Conservation (phyloP, 2,797 vertebrate genomes). For the Perodicticus potto region DNA sequence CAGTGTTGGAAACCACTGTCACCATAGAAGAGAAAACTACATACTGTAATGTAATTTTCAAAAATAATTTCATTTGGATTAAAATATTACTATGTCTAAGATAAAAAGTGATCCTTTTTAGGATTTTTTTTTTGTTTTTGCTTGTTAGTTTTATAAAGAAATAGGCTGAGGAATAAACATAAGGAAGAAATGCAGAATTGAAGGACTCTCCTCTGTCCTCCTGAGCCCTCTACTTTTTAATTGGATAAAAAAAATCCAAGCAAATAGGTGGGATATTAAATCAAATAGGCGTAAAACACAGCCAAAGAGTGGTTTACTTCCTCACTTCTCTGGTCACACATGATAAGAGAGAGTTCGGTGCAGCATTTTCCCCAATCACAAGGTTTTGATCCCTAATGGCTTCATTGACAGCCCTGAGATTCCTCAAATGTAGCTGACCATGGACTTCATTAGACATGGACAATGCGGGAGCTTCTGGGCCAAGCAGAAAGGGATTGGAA, state of each 20-base stretch:
- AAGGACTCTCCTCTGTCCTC: background rate
- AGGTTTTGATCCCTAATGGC: background rate
- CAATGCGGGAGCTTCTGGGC: background rate
- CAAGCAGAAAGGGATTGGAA: background rate
- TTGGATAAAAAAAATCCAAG: background rate
- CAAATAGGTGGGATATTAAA: background rate
- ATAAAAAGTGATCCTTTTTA: conserved; percentile 10
- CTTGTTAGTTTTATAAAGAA: background rate
- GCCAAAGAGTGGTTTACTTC: background rate
- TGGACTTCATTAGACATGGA: background rate
- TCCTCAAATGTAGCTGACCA: background rate
- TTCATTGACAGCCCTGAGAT: background rate
- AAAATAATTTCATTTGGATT: background rate
- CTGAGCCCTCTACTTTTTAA: background rate
- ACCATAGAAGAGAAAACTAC: background rate
- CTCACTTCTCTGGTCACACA: background rate
- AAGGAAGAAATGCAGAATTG: background rate
- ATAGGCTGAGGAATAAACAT: background rate
- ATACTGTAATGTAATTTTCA: background rate
- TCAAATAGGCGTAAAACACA: background rate
- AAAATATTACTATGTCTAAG: background rate
- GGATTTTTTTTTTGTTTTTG: background rate
- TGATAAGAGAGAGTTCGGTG: background rate
- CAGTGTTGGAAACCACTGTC: background rate
- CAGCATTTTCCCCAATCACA: background rate